Conservation (phyloP, 2,888 invertebrate species). For the Thalpophila matura region DNA sequence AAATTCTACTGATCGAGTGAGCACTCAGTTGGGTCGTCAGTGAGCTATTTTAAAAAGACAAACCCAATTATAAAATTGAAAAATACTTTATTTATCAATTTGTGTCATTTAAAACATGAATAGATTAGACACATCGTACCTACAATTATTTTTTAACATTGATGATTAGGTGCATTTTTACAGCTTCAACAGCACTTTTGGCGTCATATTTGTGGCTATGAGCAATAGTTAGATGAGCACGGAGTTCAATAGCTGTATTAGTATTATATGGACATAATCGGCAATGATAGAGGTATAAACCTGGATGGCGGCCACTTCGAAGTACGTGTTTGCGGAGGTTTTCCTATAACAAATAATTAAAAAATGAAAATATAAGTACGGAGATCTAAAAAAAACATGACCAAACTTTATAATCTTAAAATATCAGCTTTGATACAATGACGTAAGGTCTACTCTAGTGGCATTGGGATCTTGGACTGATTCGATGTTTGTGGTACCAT, state of each 20-base stretch:
- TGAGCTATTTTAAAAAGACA: no score
- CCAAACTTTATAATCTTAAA: no score
- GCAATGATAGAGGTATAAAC: conserved; percentile 95
- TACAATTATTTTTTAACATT: conserved; percentile 14
- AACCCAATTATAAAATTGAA: no score
- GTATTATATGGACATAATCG: conserved; percentile 91
- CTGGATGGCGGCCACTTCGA: conserved; percentile 94
- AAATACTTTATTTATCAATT: not conserved
- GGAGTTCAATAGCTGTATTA: conserved; percentile 93
- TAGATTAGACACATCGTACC: no score
- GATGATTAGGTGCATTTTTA: conserved; percentile 76
- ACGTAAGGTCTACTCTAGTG: no score
- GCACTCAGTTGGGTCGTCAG: no score
- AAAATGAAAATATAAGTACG: not conserved
- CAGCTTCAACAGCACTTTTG: conserved; percentile 85
- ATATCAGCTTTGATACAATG: no score
- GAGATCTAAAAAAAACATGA: no score
- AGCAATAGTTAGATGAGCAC: conserved; percentile 91
- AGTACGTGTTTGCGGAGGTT: conserved; percentile 97
- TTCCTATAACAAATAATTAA: conserved; percentile 89
- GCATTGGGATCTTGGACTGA: no score
- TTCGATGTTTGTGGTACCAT: no score
- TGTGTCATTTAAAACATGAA: not conserved
- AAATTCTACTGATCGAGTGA: no score
- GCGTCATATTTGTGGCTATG: conserved; percentile 90